These are phyloP conservation scores for Cyclophora albipunctata DNA, from an alignment of 2,888 invertebrate species.

Conservation along the genomic window DNA sequence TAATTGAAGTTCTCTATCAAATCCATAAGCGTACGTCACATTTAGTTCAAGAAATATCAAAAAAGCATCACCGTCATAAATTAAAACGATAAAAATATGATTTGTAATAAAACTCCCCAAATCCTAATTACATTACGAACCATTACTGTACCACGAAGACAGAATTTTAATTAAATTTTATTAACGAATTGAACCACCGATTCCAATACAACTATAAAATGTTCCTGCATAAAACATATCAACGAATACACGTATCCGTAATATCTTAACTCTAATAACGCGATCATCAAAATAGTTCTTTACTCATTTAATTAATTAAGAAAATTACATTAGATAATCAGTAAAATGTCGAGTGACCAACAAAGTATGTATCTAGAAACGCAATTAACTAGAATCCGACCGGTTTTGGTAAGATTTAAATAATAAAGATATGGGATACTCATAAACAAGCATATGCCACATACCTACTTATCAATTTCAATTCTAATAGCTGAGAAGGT, in stretches of 20 bases:
- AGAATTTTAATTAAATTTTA: neutral
- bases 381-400: slow-evolving; percentile 55
- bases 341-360: slow-evolving; percentile 25
- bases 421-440: slow-evolving; percentile 62
- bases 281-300: slow-evolving; percentile 8
- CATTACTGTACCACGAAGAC: neutral
- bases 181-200: neutral
- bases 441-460: slow-evolving; percentile 70
- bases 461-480: slow-evolving; percentile 66
- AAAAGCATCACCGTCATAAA: no score
- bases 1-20: no score
- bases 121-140: no score
- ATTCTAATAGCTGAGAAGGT: slow-evolving; percentile 50
- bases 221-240: neutral
- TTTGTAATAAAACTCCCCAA: no score
- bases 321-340: slow-evolving; percentile 23
- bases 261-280: slow-evolving; percentile 4
- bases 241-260: neutral
- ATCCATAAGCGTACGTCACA: no score
- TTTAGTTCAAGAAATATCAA: no score
- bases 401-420: slow-evolving; percentile 53
- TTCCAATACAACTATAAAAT: neutral
- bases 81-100: no score
- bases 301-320: slow-evolving; percentile 15
- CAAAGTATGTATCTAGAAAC: slow-evolving; percentile 32